Base-by-base conservation (phyloP, 1,140 invertebrate species). In the Protaetia brevitarsis region DNA sequence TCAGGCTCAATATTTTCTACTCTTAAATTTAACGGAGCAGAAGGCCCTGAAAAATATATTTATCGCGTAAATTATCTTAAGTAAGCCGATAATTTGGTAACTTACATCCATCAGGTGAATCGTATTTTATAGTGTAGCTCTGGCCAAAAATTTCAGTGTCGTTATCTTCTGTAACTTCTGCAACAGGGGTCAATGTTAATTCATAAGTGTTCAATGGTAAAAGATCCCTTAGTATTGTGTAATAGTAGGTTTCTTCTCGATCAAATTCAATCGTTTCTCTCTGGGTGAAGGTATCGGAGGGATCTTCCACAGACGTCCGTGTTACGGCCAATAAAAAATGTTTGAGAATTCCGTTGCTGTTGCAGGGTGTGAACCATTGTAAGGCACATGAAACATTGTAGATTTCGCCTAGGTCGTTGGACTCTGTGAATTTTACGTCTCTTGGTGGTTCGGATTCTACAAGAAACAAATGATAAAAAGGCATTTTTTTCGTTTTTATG, bases 31-130 rank as follows among this genome's bases (percentile, higher is more conserved):
- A 28, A 11, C 13, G 56, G 56, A 21, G 13, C 23, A 10, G 16
- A 16, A 16, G 56, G 56, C 8, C 29, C 56, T 58, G 23, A 6
- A 19, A 58, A 2, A 58, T n/a, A 28, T 27, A 58, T 27, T 10
- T 3, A 45, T 27, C 26, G 23, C 6, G 1, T 27, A 7, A 11
- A 28, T 1, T n/a, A 27, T n/a, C 11, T 28, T 6, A 7, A 5
- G 0, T 6, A n/a, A 11, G 5, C 6, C 11, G 10, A 28, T 7
- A 34, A 34, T 7, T 8, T 1, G 11, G 23, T 58, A 21, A 28
- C 56, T 28, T 28, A 58, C 56, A 58, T 28, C 56, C 56, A 58
- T 58, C 56, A 6, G 56, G 56, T 30, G 56, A 23, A 11, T 28
- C 23, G 28, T 28, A 58, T 6, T 10, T 26, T n/a, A 28, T 27